A percentile compares a stretch with the other conserved stretches of the same genome.
Evolutionary conservation across 1,140 invertebrate species (phyloP).

Genomic region (Meloidogyne hapla): DNA sequence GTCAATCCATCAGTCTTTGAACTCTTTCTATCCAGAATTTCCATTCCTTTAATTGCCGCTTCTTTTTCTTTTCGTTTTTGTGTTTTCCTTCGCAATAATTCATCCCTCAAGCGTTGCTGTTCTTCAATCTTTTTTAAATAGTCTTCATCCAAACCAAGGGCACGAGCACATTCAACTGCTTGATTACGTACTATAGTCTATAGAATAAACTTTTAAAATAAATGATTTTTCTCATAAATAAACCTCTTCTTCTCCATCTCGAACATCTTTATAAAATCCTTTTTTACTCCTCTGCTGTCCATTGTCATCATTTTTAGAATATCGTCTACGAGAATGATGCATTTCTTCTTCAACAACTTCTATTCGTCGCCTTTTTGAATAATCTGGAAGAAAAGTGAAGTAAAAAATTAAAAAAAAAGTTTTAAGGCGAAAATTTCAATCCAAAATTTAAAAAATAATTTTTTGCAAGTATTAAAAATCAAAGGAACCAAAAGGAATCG

Average conservation of each 20-base stretch:
- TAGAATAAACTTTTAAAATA: not conserved
- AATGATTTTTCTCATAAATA: not conserved
- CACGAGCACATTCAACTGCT: slow-evolving; percentile 51
- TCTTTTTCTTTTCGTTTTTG: slow-evolving; percentile 31
- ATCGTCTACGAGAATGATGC: not conserved
- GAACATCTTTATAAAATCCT: no score
- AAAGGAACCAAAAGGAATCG: not conserved
- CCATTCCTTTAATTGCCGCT: not conserved
- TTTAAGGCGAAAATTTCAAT: no score
- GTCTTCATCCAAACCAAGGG: slow-evolving; percentile 48
- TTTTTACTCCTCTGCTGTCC: not conserved
- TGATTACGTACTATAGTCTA: slow-evolving; percentile 25
- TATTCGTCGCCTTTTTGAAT: not conserved
- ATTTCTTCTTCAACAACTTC: not conserved
- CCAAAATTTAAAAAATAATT: no score
- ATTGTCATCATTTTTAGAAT: not conserved
- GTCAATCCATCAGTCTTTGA: not conserved
- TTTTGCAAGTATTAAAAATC: not conserved
- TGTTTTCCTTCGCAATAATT: slow-evolving; percentile 40
- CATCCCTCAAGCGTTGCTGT: slow-evolving; percentile 45
- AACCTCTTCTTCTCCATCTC: not conserved
- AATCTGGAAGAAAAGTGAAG: not conserved
- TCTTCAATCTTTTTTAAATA: slow-evolving; percentile 50
- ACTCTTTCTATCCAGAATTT: not conserved
- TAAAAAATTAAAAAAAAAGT: not conserved